These are phyloP conservation scores for Unio delphinus DNA, from an alignment of 2,888 invertebrate genomes.

Conservation along the genomic window DNA sequence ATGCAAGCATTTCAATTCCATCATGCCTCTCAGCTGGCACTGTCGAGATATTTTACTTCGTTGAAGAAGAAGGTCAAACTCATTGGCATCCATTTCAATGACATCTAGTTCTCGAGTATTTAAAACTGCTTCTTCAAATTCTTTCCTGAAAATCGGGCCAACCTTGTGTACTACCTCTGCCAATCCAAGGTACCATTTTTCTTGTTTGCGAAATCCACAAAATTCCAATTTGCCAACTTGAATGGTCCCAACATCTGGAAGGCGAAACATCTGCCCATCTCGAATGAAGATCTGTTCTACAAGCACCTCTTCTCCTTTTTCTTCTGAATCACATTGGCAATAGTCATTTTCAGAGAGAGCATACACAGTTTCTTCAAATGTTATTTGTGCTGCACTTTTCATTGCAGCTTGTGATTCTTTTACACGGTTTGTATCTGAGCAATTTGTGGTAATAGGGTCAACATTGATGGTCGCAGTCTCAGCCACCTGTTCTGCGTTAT, in stretches of 20 bases:
- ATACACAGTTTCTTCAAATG: no score
- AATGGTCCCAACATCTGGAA: conserved; percentile 12
- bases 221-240: conserved; percentile 13
- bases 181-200: conserved; percentile 10
- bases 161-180: conserved; percentile 1
- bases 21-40: conserved; percentile 1
- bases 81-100: conserved; percentile 7
- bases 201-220: conserved; percentile 13
- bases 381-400: no score
- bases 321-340: conserved; percentile 1
- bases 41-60: neutral
- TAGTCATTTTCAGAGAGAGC: no score
- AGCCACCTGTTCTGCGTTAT: no score
- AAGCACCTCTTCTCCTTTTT: conserved; percentile 10
- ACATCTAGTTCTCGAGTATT: neutral
- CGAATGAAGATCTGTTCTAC: conserved; percentile 19
- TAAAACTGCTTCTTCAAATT: conserved; percentile 5
- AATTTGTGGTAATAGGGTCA: no score
- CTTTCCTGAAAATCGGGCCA: neutral
- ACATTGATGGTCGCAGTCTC: no score
- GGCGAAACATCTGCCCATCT: conserved; percentile 21
- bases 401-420: no score
- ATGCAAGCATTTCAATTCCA: conserved; percentile 1
- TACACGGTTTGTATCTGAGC: no score
- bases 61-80: conserved; percentile 7